Evolutionary conservation across 2,888 invertebrate genomes (phyloP).

Genomic region (Limulus polyphemus): DNA sequence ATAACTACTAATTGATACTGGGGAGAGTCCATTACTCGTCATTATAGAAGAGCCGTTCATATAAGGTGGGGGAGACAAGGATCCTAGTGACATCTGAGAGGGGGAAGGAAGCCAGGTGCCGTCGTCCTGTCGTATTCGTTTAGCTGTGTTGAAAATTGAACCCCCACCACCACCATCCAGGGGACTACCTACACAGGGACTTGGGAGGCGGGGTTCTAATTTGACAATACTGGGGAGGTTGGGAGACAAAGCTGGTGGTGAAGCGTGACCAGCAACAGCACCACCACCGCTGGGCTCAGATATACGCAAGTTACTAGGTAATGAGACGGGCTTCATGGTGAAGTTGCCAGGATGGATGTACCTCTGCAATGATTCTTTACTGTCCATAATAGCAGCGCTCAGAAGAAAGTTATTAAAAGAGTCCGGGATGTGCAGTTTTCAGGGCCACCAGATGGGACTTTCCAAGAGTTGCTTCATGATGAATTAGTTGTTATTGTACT

Average conservation of each 20-base stretch:
- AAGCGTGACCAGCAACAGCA: slow-evolving; percentile 13
- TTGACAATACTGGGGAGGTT: slow-evolving; percentile 23
- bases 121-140: slow-evolving; percentile 15
- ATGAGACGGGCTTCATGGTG: background rate
- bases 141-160: background rate
- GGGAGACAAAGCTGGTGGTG: slow-evolving; percentile 21
- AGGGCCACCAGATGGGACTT: too few relatives aligned
- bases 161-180: background rate
- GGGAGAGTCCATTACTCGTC: slow-evolving; percentile 14
- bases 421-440: too few relatives aligned
- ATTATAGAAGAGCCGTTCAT: slow-evolving; percentile 11
- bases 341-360: too few relatives aligned
- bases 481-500: too few relatives aligned
- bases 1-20: slow-evolving; percentile 1
- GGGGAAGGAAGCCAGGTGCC: slow-evolving; percentile 23
- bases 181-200: slow-evolving; percentile 11
- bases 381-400: too few relatives aligned
- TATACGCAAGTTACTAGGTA: background rate
- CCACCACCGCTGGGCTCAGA: slow-evolving; percentile 4
- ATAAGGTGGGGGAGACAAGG: slow-evolving; percentile 21
- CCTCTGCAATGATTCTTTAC: too few relatives aligned
- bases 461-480: too few relatives aligned
- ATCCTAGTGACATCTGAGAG: slow-evolving; percentile 19
- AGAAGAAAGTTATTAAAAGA: too few relatives aligned
- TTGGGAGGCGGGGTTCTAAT: slow-evolving; percentile 21